Conservation (phyloP, 1,140 invertebrate genomes). For the Fopius arisanus region DNA sequence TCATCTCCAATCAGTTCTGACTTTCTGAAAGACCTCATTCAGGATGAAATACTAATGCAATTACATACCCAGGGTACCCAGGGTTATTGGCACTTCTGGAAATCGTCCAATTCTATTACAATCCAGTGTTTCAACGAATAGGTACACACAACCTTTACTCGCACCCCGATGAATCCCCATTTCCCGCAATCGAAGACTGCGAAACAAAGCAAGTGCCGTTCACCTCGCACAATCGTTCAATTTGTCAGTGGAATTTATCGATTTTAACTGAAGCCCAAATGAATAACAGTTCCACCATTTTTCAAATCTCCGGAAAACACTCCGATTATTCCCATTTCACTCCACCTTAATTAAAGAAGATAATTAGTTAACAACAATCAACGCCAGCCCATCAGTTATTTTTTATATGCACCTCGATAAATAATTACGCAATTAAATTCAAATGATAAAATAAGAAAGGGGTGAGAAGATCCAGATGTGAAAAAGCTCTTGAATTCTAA, state of each 20-base stretch:
- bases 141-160: slow-evolving; percentile 33
- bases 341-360: too few species aligned
- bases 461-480: too few species aligned
- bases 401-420: too few species aligned
- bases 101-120: slow-evolving; percentile 55
- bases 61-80: slow-evolving; percentile 52
- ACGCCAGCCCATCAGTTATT: too few species aligned
- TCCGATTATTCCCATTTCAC: too few species aligned
- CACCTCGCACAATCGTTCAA: slow-evolving; percentile 25
- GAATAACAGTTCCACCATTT: too few species aligned
- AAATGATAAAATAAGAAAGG: too few species aligned
- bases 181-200: slow-evolving; percentile 18
- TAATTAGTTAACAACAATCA: too few species aligned
- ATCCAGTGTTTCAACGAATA: slow-evolving; percentile 36
- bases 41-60: slow-evolving; percentile 60
- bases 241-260: slow-evolving; percentile 43
- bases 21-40: slow-evolving; percentile 15
- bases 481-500: too few species aligned
- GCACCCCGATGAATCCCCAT: not conserved
- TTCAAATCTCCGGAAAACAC: too few species aligned
- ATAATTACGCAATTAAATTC: too few species aligned
- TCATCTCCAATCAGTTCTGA: not conserved
- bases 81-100: slow-evolving; percentile 59
- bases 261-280: too few species aligned
- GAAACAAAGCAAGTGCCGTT: slow-evolving; percentile 53